These are phyloP conservation scores for Atherinosoma microstoma DNA, from an alignment of 2,797 vertebrate genomes.

Conservation along the genomic window DNA sequence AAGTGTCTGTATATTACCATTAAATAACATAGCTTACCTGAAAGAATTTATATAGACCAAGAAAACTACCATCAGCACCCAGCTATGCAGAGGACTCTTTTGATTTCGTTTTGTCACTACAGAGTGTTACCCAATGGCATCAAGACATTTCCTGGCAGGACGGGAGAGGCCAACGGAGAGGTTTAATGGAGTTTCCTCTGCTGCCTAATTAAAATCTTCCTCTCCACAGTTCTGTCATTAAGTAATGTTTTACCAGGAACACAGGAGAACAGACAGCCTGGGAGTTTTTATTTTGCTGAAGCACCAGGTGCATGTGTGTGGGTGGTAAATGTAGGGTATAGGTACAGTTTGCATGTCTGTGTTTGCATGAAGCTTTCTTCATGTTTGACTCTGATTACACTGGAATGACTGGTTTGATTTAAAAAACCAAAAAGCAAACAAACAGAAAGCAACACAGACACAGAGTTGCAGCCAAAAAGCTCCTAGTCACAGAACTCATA, in stretches of 20 bases:
- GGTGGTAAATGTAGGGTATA: slow-evolving; percentile 14
- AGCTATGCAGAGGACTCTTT: slow-evolving; percentile 51
- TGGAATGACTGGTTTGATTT: neutral
- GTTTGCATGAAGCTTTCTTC: slow-evolving; percentile 11
- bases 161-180: slow-evolving; percentile 59
- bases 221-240: slow-evolving; percentile 67
- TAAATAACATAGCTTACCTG: neutral
- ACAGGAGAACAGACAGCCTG: slow-evolving; percentile 39
- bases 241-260: slow-evolving; percentile 60
- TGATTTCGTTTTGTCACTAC: slow-evolving; percentile 45
- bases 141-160: slow-evolving; percentile 63
- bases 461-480: slow-evolving; percentile 13
- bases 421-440: neutral
- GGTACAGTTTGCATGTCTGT: slow-evolving; percentile 9
- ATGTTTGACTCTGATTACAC: neutral
- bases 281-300: slow-evolving; percentile 46
- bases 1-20: neutral
- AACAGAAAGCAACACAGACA: neutral
- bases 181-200: slow-evolving; percentile 75
- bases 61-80: slow-evolving; percentile 50
- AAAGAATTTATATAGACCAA: neutral
- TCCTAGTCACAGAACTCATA: slow-evolving; percentile 26
- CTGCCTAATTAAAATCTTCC: slow-evolving; percentile 76
- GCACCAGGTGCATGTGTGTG: slow-evolving; percentile 37
- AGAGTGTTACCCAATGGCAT: slow-evolving; percentile 55